Percentiles rank a stretch among this genome's conserved stretches.
phyloP scores from a whole-genome alignment of 2,888 invertebrate species.

The Carpatolechia fugitivella region DNA sequence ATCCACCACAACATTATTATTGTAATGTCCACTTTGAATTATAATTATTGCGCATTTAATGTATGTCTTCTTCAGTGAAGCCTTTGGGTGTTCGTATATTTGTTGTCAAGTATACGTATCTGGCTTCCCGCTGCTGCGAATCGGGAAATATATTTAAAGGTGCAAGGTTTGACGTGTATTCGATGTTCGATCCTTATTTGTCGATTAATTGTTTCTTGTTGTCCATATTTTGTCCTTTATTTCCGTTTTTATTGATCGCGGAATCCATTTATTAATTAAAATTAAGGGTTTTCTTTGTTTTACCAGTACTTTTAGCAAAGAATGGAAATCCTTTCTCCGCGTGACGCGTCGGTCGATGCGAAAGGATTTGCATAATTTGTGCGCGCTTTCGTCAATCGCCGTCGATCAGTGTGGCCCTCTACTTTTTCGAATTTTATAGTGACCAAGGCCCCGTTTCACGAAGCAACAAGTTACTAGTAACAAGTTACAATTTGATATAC shows the following conservation, averaged over 20 bases:
- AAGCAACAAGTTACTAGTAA: too few species aligned
- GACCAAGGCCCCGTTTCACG: too few species aligned
- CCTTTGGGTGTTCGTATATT: constrained; percentile 72
- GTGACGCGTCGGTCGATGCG: too few species aligned
- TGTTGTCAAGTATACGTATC: constrained; percentile 56
- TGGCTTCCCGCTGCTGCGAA: constrained; percentile 61
- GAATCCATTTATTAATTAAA: too few species aligned
- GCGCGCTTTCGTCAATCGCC: too few species aligned
- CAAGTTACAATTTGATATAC: too few species aligned
- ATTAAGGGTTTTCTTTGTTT: too few species aligned
- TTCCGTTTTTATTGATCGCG: neutral
- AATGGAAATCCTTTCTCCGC: too few species aligned
- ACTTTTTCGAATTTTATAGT: too few species aligned
- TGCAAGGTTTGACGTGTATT: constrained; percentile 20
- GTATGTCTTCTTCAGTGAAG: constrained; percentile 74
- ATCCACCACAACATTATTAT: constrained; percentile 30
- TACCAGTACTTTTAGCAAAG: too few species aligned
- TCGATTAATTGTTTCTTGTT: constrained; percentile 13
- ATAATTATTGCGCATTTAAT: constrained; percentile 72
- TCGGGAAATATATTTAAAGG: constrained; percentile 44
- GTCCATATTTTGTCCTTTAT: neutral
- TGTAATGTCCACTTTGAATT: constrained; percentile 71
- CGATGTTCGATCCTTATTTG: constrained; percentile 20
- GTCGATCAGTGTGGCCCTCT: too few species aligned
- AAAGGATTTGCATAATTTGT: too few species aligned